Evolutionary conservation across 2,797 vertebrate species (phyloP), one percentile per base, ranked within the genome.

Genomic region (Pogoniulus pusillus): DNA sequence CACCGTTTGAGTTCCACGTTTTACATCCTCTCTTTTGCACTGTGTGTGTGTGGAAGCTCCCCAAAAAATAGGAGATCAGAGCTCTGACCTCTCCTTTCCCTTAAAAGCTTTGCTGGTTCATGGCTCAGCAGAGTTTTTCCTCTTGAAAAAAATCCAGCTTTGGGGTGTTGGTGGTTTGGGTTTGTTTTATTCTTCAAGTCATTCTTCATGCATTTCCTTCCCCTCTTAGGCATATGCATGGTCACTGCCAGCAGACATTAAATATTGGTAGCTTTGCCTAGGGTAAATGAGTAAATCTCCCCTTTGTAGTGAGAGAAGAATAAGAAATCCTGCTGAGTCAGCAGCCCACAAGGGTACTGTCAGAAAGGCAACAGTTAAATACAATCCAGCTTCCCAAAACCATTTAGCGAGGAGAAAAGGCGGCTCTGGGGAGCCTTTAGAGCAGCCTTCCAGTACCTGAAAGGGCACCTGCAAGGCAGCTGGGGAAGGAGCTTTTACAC

Each of bases 151-250:
- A 88, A 76, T 79, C 30, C 60, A 63, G 20, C 4, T 11, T 54
- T 12, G 45, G 5, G 24, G 47, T 23, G 47, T 23, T 11, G 22
- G 22, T 47, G 10, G 20, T 47, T 47, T 22, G 19, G 16, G 17
- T 45, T 24, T 24, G 7, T 49, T 39, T 19, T 3, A n/a, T 6
- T 8, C 22, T 14, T 26, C 47, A 64, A 49, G 74, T 76, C 54
- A 84, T 87, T 91, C 72, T 74, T 86, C 45, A 62, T 63, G 68
- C 10, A 63, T 29, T 95, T 96, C 92, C 93, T 95, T 94, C 68
- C 76, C 69, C 37, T 83, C 64, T 9, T 9, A 73, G 60, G 83
- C 58, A 80, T 60, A 58, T 18, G 58, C 70, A 45, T 2, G 79
- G 54, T 85, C 91, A 84, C 84, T 95, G 84, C 82, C 87, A 95